phyloP scores from a whole-genome alignment of 2,797 vertebrate species.

The Streptopelia turtur region DNA sequence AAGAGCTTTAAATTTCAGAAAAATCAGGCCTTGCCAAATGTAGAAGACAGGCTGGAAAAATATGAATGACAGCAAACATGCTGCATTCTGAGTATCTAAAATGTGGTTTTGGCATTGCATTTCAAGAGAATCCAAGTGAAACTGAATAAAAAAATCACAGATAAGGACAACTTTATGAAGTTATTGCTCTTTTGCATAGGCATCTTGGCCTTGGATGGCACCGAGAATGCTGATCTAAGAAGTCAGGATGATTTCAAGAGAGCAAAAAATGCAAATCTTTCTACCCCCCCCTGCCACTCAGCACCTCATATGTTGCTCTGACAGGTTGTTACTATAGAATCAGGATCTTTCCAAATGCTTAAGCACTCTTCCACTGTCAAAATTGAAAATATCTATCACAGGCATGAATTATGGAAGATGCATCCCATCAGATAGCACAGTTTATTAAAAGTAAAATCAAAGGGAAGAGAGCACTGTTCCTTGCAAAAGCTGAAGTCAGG shows the following conservation, averaged over 20 bases:
- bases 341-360: background rate
- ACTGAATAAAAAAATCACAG: background rate
- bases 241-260: background rate
- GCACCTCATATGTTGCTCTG: background rate
- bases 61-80: background rate
- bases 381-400: background rate
- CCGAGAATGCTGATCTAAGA: background rate
- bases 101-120: conserved; percentile 16
- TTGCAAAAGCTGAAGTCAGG: background rate
- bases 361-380: background rate
- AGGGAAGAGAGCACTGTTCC: background rate
- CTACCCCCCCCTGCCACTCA: background rate
- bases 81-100: background rate
- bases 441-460: background rate
- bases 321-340: background rate
- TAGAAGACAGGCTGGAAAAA: conserved; percentile 5
- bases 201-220: background rate
- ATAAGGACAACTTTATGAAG: background rate
- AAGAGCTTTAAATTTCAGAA: background rate
- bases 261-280: background rate
- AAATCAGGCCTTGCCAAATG: background rate
- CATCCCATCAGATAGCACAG: background rate
- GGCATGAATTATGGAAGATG: background rate
- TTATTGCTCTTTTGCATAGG: background rate
- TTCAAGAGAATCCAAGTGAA: background rate